Conservation (phyloP, 92 coral and sea anemone genomes). For the Epizoanthus scotinus region DNA sequence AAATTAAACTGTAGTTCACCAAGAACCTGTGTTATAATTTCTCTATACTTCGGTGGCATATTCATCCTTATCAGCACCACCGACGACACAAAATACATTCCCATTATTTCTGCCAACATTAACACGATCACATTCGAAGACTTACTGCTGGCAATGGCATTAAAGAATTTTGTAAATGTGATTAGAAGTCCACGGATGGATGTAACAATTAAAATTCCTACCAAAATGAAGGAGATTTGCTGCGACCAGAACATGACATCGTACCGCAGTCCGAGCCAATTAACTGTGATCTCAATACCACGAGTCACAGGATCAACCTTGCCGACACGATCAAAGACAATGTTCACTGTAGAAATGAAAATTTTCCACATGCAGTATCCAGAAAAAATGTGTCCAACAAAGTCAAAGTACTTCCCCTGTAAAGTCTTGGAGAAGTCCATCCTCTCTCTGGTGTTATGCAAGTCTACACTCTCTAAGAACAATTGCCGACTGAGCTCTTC, state of each 20-base stretch:
- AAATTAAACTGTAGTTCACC: slow-evolving; percentile 96
- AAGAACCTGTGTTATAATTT: slow-evolving; percentile 92
- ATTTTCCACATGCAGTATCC: slow-evolving; percentile 99
- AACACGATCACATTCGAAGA: slow-evolving; percentile 93
- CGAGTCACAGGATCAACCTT: slow-evolving; percentile 97
- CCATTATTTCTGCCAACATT: slow-evolving; percentile 95
- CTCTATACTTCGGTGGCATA: slow-evolving; percentile 94
- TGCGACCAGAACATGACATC: slow-evolving; percentile 98
- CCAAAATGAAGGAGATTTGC: slow-evolving; percentile 87
- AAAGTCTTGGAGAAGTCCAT: slow-evolving; percentile 96
- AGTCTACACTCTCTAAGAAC: slow-evolving; percentile 92
- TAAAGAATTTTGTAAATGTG: slow-evolving; percentile 95
- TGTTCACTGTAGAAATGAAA: slow-evolving; percentile 97
- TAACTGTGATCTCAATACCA: slow-evolving; percentile 93
- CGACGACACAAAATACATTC: slow-evolving; percentile 98
- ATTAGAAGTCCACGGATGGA: slow-evolving; percentile 97
- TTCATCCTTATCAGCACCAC: slow-evolving; percentile 96
- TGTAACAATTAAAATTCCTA: slow-evolving; percentile 94
- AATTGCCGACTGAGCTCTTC: slow-evolving; percentile 98
- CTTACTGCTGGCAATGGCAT: slow-evolving; percentile 98
- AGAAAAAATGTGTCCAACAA: slow-evolving; percentile 94
- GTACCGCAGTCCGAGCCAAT: slow-evolving; percentile 88
- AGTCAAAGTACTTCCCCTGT: slow-evolving; percentile 96
- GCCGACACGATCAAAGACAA: slow-evolving; percentile 97
- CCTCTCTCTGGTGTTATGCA: slow-evolving; percentile 89